A percentile compares a stretch with the other conserved stretches of the same genome.
Conservation (phyloP, 2,888 invertebrate genomes). For the Chaetoderma sp. region DNA sequence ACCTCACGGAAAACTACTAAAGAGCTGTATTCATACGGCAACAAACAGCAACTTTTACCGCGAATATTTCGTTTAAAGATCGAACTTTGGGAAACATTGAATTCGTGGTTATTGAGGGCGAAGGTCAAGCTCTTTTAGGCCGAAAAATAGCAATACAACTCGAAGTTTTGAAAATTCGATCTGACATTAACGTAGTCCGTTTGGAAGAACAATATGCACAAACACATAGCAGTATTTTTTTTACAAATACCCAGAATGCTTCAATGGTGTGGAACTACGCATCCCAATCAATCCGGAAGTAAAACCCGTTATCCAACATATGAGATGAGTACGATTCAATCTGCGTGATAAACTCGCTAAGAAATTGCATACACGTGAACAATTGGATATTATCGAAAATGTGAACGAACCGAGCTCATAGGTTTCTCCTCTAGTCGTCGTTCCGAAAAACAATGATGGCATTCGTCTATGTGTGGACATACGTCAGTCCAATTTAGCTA, state of each 20-base stretch:
- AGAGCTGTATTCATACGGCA: constrained; percentile 24
- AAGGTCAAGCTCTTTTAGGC: not conserved
- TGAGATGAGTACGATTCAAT: constrained; percentile 14
- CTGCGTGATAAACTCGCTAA: constrained; percentile 22
- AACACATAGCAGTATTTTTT: too few species aligned
- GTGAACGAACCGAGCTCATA: constrained; percentile 18
- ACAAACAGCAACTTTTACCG: too few species aligned
- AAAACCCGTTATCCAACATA: constrained; percentile 25
- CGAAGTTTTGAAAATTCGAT: not conserved
- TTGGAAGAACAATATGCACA: too few species aligned
- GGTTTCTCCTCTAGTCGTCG: not conserved
- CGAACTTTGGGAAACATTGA: too few species aligned
- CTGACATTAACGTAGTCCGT: too few species aligned
- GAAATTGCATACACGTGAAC: constrained; percentile 15
- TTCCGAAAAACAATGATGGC: not conserved
- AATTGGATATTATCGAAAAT: constrained; percentile 21
- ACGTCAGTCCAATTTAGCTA: not conserved
- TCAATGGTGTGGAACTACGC: constrained; percentile 29
- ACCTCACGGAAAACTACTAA: constrained; percentile 10
- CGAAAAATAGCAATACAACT: not conserved
- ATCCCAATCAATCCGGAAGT: constrained; percentile 18
- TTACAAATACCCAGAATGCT: constrained; percentile 16
- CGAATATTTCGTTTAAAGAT: too few species aligned
- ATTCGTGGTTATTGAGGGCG: not conserved
- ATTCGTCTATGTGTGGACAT: not conserved